A percentile compares a stretch with the other conserved stretches of the same genome.
phyloP scores from a whole-genome alignment of 2,113 vertebrate genomes.

The Eptesicus fuscus region DNA sequence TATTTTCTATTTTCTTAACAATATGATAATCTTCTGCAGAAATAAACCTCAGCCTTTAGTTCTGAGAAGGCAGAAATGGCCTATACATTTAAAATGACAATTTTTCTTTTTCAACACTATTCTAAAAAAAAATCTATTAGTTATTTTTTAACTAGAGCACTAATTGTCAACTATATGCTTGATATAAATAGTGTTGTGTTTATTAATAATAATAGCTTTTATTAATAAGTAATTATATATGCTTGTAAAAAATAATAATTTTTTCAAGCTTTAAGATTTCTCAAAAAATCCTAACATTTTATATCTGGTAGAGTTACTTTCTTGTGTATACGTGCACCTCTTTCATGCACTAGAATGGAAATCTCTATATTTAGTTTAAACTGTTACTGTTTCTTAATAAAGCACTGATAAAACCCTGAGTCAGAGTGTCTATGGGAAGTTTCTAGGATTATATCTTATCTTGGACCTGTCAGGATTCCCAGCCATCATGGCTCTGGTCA shows the following conservation, averaged over 20 bases:
- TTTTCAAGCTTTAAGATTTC: neutral
- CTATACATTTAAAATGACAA: neutral
- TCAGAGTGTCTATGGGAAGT: neutral
- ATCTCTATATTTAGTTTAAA: neutral
- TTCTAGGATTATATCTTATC: neutral
- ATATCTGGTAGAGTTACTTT: neutral
- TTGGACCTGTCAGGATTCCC: neutral
- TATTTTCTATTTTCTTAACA: neutral
- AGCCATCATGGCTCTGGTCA: too few relatives aligned
- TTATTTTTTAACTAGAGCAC: neutral
- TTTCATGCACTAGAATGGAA: neutral
- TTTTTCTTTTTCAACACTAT: neutral
- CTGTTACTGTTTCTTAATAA: neutral
- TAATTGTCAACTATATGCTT: constrained; percentile 23
- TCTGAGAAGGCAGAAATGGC: neutral
- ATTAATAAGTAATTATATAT: neutral
- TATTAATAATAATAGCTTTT: neutral
- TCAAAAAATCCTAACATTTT: neutral
- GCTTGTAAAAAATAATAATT: neutral
- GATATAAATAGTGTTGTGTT: neutral
- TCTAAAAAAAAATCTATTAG: neutral
- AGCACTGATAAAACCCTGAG: neutral
- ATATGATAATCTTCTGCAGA: neutral
- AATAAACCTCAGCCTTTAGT: neutral
- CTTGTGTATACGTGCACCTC: neutral